Evolutionary conservation across 2,888 invertebrate genomes (phyloP).

Genomic region (Drosophila tripunctata): DNA sequence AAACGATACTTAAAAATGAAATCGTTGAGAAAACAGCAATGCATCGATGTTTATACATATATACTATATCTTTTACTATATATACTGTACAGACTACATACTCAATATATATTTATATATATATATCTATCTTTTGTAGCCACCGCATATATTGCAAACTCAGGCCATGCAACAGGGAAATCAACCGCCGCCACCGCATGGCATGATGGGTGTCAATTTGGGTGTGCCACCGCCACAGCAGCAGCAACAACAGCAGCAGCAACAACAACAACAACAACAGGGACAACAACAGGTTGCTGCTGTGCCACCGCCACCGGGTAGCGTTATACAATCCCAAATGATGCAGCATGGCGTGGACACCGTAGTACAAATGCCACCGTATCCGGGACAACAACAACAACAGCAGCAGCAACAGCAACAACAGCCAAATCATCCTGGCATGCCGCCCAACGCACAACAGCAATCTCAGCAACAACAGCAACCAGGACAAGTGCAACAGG

Average conservation of each 20-base stretch:
- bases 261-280: slow-evolving; percentile 49
- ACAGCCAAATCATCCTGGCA: slow-evolving; percentile 74
- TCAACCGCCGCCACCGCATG: slow-evolving; percentile 81
- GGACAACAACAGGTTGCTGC: slow-evolving; percentile 46
- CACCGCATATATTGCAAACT: slow-evolving; percentile 86
- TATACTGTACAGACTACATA: no score
- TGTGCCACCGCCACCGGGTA: slow-evolving; percentile 57
- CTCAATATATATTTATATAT: no score
- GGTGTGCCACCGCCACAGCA: slow-evolving; percentile 67
- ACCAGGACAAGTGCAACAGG: slow-evolving; percentile 33
- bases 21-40: no score
- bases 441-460: slow-evolving; percentile 80
- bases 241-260: slow-evolving; percentile 39
- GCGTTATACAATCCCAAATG: slow-evolving; percentile 85
- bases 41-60: no score
- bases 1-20: no score
- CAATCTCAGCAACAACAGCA: slow-evolving; percentile 71
- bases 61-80: no score
- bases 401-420: slow-evolving; percentile 55
- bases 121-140: slow-evolving; percentile 80
- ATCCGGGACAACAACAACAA: slow-evolving; percentile 71
- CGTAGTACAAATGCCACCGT: slow-evolving; percentile 78
- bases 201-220: slow-evolving; percentile 78
- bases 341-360: slow-evolving; percentile 71
- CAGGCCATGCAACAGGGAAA: slow-evolving; percentile 81